phyloP scores from a whole-genome alignment of 2,113 vertebrate species.

The Thunnus maccoyii region DNA sequence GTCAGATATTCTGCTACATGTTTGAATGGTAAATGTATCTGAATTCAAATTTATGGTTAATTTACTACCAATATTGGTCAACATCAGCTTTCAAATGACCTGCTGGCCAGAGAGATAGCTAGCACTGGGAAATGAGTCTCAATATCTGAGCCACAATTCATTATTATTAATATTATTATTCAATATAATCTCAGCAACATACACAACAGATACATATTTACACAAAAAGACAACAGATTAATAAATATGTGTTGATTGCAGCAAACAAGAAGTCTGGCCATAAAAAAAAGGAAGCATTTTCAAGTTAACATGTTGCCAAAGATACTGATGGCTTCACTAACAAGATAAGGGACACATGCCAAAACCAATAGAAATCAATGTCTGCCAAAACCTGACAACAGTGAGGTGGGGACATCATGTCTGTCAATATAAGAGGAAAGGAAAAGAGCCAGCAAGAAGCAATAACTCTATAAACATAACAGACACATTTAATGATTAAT shows the following conservation, averaged over 20 bases:
- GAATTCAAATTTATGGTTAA: too few species aligned
- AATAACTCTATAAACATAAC: slow-evolving; percentile 5
- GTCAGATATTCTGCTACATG: neutral
- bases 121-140: neutral
- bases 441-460: neutral
- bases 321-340: neutral
- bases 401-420: slow-evolving; percentile 11
- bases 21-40: too few species aligned
- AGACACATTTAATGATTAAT: neutral
- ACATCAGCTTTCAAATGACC: too few species aligned
- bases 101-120: neutral
- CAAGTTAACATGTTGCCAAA: slow-evolving; percentile 12
- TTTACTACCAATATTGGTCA: too few species aligned
- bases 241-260: neutral
- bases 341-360: slow-evolving; percentile 13
- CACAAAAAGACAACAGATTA: neutral
- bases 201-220: neutral
- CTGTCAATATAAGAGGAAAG: neutral
- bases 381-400: slow-evolving; percentile 14
- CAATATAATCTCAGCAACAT: neutral
- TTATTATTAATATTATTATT: too few species aligned
- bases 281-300: neutral
- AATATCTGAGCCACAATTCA: neutral
- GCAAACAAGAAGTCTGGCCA: neutral
- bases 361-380: slow-evolving; percentile 9